These are phyloP conservation scores for Lipotes vexillifer DNA, from an alignment of 2,113 vertebrate species.

Conservation along the genomic window DNA sequence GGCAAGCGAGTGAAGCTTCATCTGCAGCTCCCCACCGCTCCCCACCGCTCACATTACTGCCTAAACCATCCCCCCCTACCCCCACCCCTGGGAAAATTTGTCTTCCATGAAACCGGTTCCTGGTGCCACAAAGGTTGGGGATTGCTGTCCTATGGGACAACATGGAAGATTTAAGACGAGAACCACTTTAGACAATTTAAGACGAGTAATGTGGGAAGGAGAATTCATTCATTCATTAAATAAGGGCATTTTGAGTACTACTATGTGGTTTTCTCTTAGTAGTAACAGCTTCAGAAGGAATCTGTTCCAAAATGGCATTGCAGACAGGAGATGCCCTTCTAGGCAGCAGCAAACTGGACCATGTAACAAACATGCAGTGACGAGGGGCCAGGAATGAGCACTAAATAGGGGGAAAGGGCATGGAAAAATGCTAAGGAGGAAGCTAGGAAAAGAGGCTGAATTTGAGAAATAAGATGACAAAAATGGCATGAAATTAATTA, in stretches of 20 bases:
- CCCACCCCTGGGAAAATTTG: too few relatives aligned
- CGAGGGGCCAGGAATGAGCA: background rate
- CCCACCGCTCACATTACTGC: too few relatives aligned
- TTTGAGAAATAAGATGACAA: background rate
- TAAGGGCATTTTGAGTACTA: background rate
- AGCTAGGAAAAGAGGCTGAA: background rate
- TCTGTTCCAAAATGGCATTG: background rate
- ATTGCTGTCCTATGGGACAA: background rate
- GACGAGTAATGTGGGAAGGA: background rate
- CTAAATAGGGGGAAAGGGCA: background rate
- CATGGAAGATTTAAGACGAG: background rate
- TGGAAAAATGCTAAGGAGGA: background rate
- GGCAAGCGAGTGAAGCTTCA: too few relatives aligned
- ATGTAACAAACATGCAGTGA: background rate
- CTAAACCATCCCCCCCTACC: too few relatives aligned
- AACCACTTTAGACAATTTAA: background rate
- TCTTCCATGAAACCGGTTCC: too few relatives aligned
- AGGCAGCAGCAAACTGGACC: background rate
- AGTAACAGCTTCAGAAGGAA: background rate
- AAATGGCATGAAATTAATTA: background rate
- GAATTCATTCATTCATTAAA: conserved; percentile 26
- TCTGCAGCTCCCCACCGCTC: too few relatives aligned
- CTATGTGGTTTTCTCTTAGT: background rate
- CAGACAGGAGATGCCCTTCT: background rate
- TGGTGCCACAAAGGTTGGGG: too few relatives aligned